These are phyloP conservation scores for Phyllotreta striolata DNA, from an alignment of 2,888 invertebrate species.

Conservation along the genomic window DNA sequence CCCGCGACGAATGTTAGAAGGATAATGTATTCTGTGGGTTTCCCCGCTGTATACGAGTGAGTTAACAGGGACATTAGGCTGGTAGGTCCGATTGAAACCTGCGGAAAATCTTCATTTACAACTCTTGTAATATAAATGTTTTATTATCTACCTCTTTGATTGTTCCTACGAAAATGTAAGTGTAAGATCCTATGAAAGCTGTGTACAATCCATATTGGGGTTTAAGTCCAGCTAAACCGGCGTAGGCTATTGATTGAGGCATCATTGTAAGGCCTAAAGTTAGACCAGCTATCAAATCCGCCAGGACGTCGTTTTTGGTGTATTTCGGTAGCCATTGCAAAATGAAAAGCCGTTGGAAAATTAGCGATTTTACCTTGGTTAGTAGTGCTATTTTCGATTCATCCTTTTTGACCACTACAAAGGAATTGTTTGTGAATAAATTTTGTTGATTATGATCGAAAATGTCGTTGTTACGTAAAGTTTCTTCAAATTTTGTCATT, in stretches of 20 bases:
- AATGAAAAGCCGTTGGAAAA: conserved; percentile 52
- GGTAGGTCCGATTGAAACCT: conserved; percentile 87
- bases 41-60: conserved; percentile 73
- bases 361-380: conserved; percentile 24
- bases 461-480: too few relatives aligned
- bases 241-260: conserved; percentile 93
- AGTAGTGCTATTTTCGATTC: conserved; percentile 6
- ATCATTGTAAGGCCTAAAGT: conserved; percentile 91
- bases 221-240: conserved; percentile 82
- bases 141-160: conserved; percentile 72
- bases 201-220: conserved; percentile 94
- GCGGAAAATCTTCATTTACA: conserved; percentile 2
- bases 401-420: conserved; percentile 20
- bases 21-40: conserved; percentile 76
- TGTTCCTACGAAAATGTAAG: conserved; percentile 88
- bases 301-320: conserved; percentile 71
- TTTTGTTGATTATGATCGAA: too few relatives aligned
- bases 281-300: conserved; percentile 87
- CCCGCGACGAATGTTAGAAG: conserved; percentile 82
- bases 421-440: too few relatives aligned
- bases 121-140: background rate
- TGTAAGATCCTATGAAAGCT: conserved; percentile 86
- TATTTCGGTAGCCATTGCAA: conserved; percentile 74
- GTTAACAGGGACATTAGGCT: conserved; percentile 91
- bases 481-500: too few relatives aligned